Conservation (phyloP, 2,888 invertebrate genomes). For the Calliphora vomitoria region DNA sequence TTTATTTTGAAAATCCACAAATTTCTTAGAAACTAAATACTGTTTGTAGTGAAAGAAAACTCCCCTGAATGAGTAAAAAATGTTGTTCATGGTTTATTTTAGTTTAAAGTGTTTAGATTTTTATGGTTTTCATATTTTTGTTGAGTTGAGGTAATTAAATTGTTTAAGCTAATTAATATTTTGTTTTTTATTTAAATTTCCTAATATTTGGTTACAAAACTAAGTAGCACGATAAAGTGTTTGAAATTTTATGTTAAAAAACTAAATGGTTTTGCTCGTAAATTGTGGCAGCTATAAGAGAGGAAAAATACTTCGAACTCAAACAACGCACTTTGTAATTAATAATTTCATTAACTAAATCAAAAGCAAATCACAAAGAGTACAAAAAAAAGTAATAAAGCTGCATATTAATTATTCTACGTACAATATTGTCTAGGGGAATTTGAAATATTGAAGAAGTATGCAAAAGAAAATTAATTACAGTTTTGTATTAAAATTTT, state of each 20-base stretch:
- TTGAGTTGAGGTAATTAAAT: background rate
- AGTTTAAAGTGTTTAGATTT: conserved; percentile 13
- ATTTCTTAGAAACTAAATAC: conserved; percentile 9
- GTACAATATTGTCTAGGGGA: background rate
- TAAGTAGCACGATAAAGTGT: conserved; percentile 1
- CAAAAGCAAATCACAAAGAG: background rate
- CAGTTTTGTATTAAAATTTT: background rate
- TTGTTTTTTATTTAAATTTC: background rate
- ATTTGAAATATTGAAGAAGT: background rate
- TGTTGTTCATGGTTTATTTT: conserved; percentile 11
- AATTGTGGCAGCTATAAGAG: background rate
- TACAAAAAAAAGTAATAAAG: background rate
- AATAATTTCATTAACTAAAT: background rate
- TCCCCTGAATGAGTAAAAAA: background rate
- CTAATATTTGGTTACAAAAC: conserved; percentile 7
- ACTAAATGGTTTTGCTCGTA: background rate
- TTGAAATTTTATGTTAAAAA: conserved; percentile 11
- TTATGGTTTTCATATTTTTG: conserved; percentile 14
- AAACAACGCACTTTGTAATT: background rate
- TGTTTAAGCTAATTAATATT: background rate
- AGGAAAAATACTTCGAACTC: background rate
- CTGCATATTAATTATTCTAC: background rate
- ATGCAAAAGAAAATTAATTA: background rate
- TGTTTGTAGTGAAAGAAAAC: background rate
- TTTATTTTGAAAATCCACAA: conserved; percentile 10